These are phyloP conservation scores for Paragorgia papillata DNA, from an alignment of 92 coral and sea anemone species.

Conservation along the genomic window DNA sequence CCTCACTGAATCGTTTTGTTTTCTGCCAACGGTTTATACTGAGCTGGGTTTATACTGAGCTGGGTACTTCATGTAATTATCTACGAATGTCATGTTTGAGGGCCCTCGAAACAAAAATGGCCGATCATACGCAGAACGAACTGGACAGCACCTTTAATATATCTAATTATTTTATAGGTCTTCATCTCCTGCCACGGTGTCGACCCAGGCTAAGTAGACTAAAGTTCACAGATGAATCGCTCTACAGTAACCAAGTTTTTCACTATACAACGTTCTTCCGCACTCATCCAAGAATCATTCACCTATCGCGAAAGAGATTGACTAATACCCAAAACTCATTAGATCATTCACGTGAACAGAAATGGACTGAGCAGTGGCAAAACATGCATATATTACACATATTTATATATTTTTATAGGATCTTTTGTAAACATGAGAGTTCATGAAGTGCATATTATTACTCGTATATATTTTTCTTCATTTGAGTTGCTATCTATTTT, in stretches of 20 bases:
- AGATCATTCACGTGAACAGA: background rate
- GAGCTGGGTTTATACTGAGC: too few species aligned
- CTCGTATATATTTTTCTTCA: background rate
- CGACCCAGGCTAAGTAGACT: conserved; percentile 18
- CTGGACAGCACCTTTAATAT: too few species aligned
- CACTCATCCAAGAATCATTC: background rate
- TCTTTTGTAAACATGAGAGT: background rate
- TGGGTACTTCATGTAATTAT: too few species aligned
- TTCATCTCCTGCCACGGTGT: conserved; percentile 16
- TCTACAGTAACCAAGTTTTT: background rate
- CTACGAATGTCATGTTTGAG: too few species aligned
- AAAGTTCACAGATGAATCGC: background rate
- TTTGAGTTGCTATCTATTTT: background rate
- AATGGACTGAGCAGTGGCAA: background rate
- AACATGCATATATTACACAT: background rate
- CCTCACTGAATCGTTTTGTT: too few species aligned
- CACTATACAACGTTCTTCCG: background rate
- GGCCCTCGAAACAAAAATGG: too few species aligned
- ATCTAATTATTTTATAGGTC: conserved; percentile 11
- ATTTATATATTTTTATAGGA: background rate
- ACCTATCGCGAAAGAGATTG: background rate
- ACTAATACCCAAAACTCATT: background rate
- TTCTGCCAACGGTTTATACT: too few species aligned
- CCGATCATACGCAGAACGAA: too few species aligned
- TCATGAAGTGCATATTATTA: background rate